A percentile compares a stretch with the other conserved stretches of the same genome.
phyloP scores from a whole-genome alignment of 2,113 vertebrate genomes.

The Varanus komodoensis region DNA sequence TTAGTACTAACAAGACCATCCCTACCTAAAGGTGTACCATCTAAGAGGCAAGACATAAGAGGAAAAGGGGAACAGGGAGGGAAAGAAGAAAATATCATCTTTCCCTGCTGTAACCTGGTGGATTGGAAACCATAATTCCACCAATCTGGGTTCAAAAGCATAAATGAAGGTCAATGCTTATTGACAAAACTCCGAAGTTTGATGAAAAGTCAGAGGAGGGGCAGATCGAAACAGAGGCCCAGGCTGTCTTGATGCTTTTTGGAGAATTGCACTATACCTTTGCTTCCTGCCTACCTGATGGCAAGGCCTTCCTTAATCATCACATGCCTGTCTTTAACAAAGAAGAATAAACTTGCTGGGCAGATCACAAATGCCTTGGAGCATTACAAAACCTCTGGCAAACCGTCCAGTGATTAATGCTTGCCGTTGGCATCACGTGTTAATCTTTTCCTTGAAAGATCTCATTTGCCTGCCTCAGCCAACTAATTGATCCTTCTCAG shows the following conservation, averaged over 20 bases:
- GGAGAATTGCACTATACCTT: neutral
- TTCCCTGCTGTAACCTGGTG: no score
- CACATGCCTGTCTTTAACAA: constrained; percentile 7
- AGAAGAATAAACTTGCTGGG: constrained; percentile 3
- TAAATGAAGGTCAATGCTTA: neutral
- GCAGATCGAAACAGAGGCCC: neutral
- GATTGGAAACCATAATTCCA: no score
- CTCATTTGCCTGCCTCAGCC: neutral
- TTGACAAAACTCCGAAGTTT: neutral
- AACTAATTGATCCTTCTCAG: constrained; percentile 3
- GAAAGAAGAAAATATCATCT: no score
- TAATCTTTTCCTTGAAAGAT: constrained; percentile 9
- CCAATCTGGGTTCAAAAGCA: neutral
- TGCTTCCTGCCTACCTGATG: neutral
- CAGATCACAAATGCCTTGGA: neutral
- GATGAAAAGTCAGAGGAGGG: neutral
- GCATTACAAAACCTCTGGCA: neutral
- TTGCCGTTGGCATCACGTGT: constrained; percentile 37
- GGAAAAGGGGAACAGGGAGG: no score
- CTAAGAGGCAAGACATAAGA: no score
- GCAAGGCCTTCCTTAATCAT: neutral
- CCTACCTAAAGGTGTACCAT: no score
- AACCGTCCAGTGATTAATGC: neutral
- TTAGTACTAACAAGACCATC: no score
- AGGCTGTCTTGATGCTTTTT: neutral